Conservation (phyloP, 2,888 invertebrate genomes). For the Venusia cambrica region DNA sequence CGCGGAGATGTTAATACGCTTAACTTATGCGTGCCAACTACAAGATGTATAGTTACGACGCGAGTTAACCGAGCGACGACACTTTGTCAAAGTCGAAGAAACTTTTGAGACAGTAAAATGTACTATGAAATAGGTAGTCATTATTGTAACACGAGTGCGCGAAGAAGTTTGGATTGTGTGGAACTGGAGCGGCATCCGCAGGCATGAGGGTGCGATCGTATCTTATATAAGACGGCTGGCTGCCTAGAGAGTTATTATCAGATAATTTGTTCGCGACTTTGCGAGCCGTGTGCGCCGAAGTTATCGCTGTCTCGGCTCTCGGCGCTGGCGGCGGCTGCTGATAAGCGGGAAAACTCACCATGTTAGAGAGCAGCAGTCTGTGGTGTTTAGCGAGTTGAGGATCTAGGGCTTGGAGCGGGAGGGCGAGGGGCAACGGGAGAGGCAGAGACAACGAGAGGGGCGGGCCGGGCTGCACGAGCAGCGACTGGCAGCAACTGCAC, state of each 20-base stretch:
- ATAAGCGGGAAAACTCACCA: slow-evolving; percentile 69
- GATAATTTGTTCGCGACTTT: slow-evolving; percentile 59
- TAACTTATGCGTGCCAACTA: slow-evolving; percentile 66
- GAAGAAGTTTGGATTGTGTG: slow-evolving; percentile 41
- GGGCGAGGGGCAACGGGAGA: slow-evolving; percentile 71
- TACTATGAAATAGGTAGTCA: slow-evolving; percentile 51
- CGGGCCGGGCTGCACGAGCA: slow-evolving; percentile 70
- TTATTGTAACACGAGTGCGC: slow-evolving; percentile 58
- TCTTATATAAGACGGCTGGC: slow-evolving; percentile 48
- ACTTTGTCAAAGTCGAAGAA: slow-evolving; percentile 47
- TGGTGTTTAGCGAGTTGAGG: slow-evolving; percentile 77
- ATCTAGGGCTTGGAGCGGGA: slow-evolving; percentile 74
- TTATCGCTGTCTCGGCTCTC: slow-evolving; percentile 44
- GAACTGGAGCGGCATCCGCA: slow-evolving; percentile 38
- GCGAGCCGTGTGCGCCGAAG: slow-evolving; percentile 46
- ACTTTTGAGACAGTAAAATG: slow-evolving; percentile 46
- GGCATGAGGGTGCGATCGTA: slow-evolving; percentile 47
- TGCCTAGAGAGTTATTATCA: slow-evolving; percentile 60
- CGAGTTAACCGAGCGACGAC: slow-evolving; percentile 56
- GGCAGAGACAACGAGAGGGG: slow-evolving; percentile 69
- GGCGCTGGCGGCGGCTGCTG: slow-evolving; percentile 29
- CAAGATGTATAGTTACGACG: slow-evolving; percentile 58
- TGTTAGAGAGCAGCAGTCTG: slow-evolving; percentile 79
- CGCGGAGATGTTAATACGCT: slow-evolving; percentile 62
- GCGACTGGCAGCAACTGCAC: slow-evolving; percentile 76